These are phyloP conservation scores for Heliconius cydno DNA, from an alignment of 2,888 invertebrate genomes.

Conservation along the genomic window DNA sequence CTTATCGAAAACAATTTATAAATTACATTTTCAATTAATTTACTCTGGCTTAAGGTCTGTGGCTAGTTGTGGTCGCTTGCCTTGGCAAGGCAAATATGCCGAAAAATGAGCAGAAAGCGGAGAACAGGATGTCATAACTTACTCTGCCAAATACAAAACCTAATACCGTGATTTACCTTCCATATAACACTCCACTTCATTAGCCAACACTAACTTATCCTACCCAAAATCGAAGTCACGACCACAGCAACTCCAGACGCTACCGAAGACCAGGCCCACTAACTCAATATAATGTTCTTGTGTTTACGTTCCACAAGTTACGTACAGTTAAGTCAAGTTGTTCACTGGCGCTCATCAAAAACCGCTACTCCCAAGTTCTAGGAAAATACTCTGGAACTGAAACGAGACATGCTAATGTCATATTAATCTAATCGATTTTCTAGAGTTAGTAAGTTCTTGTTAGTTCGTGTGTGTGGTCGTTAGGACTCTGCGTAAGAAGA, in stretches of 20 bases:
- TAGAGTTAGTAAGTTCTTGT: constrained; percentile 10
- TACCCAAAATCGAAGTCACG: background rate
- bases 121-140: background rate
- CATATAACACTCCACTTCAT: background rate
- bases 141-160: background rate
- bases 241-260: background rate
- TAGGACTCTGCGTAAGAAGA: too few relatives aligned
- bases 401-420: constrained; percentile 31
- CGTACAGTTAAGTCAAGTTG: constrained; percentile 42
- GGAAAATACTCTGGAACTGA: constrained; percentile 37
- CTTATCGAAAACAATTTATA: too few relatives aligned
- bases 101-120: too few relatives aligned
- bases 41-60: too few relatives aligned
- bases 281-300: constrained; percentile 10
- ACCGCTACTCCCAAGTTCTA: constrained; percentile 43
- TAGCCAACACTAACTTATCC: background rate
- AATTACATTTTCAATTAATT: too few relatives aligned
- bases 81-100: too few relatives aligned
- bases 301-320: constrained; percentile 29
- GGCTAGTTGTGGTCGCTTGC: too few relatives aligned
- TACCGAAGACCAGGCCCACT: background rate
- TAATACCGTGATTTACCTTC: background rate
- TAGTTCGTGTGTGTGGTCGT: background rate
- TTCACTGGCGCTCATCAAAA: constrained; percentile 46
- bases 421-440: constrained; percentile 35